phyloP scores from a whole-genome alignment of 2,888 invertebrate genomes.

The Nudaria mundana region DNA sequence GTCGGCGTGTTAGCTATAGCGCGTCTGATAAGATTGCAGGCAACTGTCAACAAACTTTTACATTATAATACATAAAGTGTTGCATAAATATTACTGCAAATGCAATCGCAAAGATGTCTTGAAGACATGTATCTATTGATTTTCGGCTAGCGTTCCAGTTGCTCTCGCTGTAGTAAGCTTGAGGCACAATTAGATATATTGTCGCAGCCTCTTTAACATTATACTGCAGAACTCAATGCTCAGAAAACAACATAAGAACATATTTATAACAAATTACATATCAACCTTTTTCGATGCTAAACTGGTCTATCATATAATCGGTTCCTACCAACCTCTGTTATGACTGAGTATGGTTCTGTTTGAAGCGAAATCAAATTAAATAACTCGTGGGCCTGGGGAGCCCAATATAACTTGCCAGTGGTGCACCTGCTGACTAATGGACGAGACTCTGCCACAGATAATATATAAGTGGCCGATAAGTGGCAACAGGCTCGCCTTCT shows the following conservation, averaged over 20 bases:
- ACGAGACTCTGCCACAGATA: too few relatives aligned
- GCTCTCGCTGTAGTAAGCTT: constrained; percentile 31
- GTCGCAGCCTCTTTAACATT: constrained; percentile 59
- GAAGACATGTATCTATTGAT: constrained; percentile 66
- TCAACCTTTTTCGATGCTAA: neutral
- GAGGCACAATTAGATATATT: constrained; percentile 50
- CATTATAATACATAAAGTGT: constrained; percentile 42
- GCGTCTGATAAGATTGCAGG: constrained; percentile 68
- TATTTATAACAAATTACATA: neutral
- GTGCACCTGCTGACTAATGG: too few relatives aligned
- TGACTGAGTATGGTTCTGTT: too few relatives aligned
- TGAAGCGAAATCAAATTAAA: too few relatives aligned
- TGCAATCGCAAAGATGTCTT: constrained; percentile 48
- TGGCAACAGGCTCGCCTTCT: too few relatives aligned
- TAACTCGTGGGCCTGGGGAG: too few relatives aligned
- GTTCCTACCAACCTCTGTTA: too few relatives aligned
- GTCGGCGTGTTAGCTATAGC: constrained; percentile 63
- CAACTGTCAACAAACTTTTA: constrained; percentile 74
- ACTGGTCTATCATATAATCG: constrained; percentile 14
- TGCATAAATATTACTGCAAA: constrained; percentile 31
- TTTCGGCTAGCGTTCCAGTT: constrained; percentile 50
- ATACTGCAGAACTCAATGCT: constrained; percentile 39
- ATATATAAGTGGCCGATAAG: too few relatives aligned
- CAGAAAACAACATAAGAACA: constrained; percentile 11
- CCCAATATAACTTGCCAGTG: too few relatives aligned